These are phyloP conservation scores for Callionymus lyra DNA, from an alignment of 2,113 vertebrate species.

Conservation along the genomic window DNA sequence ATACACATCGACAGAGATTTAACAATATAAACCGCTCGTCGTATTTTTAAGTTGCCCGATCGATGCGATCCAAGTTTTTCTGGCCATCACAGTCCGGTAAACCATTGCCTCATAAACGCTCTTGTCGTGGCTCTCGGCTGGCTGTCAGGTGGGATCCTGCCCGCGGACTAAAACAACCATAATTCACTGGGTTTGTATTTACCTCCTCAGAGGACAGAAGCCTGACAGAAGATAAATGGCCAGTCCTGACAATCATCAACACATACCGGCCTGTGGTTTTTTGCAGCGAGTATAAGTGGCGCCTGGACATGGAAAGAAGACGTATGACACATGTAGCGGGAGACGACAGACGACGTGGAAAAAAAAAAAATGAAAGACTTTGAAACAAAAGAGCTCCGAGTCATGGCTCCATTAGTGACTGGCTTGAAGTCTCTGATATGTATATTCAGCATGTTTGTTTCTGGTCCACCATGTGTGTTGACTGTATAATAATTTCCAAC, in stretches of 20 bases:
- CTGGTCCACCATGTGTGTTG: slow-evolving; percentile 23
- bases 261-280: slow-evolving; percentile 76
- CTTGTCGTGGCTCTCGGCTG: slow-evolving; percentile 68
- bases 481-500: slow-evolving; percentile 37
- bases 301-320: slow-evolving; percentile 83
- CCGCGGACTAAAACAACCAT: slow-evolving; percentile 82
- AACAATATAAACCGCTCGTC: too few species aligned
- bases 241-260: slow-evolving; percentile 87
- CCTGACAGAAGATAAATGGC: slow-evolving; percentile 94
- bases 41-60: slow-evolving; percentile 13
- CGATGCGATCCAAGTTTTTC: slow-evolving; percentile 18
- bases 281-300: slow-evolving; percentile 86
- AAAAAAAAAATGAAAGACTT: slow-evolving; percentile 25
- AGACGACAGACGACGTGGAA: slow-evolving; percentile 55
- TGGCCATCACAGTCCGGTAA: slow-evolving; percentile 56
- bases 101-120: slow-evolving; percentile 67
- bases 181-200: slow-evolving; percentile 86
- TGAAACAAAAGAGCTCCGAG: slow-evolving; percentile 10
- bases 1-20: too few species aligned
- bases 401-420: slow-evolving; percentile 53
- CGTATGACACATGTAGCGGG: slow-evolving; percentile 68
- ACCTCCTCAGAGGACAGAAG: slow-evolving; percentile 81
- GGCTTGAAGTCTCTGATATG: slow-evolving; percentile 62
- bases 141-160: slow-evolving; percentile 79
- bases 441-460: slow-evolving; percentile 41